These are phyloP conservation scores for Pecten maximus DNA, from an alignment of 2,888 invertebrate genomes.

Conservation along the genomic window DNA sequence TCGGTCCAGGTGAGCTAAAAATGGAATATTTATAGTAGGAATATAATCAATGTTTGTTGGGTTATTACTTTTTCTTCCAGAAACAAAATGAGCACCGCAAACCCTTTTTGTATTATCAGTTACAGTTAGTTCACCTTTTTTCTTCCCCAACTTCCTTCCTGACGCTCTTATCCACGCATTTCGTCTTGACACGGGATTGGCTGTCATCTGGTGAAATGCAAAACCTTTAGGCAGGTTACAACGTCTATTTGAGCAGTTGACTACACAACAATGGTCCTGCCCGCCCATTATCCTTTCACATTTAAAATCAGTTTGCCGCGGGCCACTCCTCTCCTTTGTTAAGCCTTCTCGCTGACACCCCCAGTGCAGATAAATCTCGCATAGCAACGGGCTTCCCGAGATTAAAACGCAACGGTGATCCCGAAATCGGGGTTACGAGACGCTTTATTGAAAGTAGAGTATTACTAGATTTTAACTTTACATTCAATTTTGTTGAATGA, in stretches of 20 bases:
- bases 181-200: conserved; percentile 1
- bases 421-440: no score
- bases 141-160: conserved; percentile 37
- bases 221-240: conserved; percentile 42
- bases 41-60: conserved; percentile 43
- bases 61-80: conserved; percentile 40
- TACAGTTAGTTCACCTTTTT: conserved; percentile 34
- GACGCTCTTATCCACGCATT: conserved; percentile 46
- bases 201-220: conserved; percentile 43
- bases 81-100: conserved; percentile 45
- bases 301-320: no score
- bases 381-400: no score
- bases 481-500: no score
- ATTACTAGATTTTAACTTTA: no score
- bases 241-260: conserved; percentile 39
- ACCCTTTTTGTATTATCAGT: conserved; percentile 45
- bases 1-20: no score
- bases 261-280: conserved; percentile 44
- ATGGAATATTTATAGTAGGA: conserved; percentile 41
- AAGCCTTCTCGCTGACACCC: no score
- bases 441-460: no score
- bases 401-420: no score
- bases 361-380: no score
- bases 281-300: conserved; percentile 36
- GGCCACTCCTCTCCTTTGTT: no score